These are phyloP conservation scores for Orgyia antiqua DNA, from an alignment of 2,888 invertebrate species.

Conservation along the genomic window DNA sequence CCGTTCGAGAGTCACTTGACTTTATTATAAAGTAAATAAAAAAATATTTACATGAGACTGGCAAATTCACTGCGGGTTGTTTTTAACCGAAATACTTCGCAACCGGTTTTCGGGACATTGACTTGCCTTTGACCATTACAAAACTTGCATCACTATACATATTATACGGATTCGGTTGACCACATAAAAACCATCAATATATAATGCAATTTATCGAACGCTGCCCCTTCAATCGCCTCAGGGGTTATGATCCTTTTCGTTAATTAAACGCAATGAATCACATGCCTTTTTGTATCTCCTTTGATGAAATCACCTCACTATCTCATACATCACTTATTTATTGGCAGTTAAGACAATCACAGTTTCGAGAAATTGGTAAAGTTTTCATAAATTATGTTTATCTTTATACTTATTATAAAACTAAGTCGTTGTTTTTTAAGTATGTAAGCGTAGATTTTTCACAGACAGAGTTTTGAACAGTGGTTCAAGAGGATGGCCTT, in stretches of 20 bases:
- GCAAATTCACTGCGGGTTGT: slow-evolving; percentile 28
- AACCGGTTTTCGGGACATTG: slow-evolving; percentile 57
- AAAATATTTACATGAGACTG: slow-evolving; percentile 13
- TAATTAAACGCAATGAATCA: slow-evolving; percentile 24
- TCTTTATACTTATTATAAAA: too few relatives aligned
- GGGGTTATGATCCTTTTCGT: slow-evolving; percentile 35
- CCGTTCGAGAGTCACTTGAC: slow-evolving; percentile 8
- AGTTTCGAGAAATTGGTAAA: too few relatives aligned
- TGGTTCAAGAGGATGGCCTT: too few relatives aligned
- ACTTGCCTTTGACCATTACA: slow-evolving; percentile 57
- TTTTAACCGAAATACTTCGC: slow-evolving; percentile 33
- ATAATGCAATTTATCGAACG: slow-evolving; percentile 44
- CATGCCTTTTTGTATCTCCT: slow-evolving; percentile 11
- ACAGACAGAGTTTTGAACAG: too few relatives aligned
- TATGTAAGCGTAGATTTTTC: too few relatives aligned
- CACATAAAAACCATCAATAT: slow-evolving; percentile 40
- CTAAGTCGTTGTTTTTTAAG: too few relatives aligned
- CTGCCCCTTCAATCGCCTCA: slow-evolving; percentile 26
- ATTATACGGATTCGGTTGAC: slow-evolving; percentile 38
- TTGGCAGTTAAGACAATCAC: too few relatives aligned
- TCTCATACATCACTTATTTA: too few relatives aligned
- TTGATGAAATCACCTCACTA: slow-evolving; percentile 8
- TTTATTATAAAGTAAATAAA: slow-evolving; percentile 16
- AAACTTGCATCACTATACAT: slow-evolving; percentile 50
- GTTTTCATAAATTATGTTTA: too few relatives aligned